Percentiles rank a stretch among this genome's conserved stretches.
Evolutionary conservation across 2,113 vertebrate genomes (phyloP).

Genomic region (Gopherus evgoodei): DNA sequence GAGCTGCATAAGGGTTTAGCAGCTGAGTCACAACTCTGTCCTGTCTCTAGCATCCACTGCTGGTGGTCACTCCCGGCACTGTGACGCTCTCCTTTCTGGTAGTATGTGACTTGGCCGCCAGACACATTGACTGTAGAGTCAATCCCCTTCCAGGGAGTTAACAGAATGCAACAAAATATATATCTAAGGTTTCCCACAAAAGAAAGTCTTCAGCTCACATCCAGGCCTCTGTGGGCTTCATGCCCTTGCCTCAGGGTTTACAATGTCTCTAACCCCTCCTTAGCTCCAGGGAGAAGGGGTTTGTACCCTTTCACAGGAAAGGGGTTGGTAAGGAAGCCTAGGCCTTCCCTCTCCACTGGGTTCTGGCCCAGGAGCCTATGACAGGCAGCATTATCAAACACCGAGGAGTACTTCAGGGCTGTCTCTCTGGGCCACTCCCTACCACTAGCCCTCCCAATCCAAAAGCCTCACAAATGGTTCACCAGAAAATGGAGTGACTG

Average conservation of each 20-base stretch:
- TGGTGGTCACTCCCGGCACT: neutral
- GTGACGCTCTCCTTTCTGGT: neutral
- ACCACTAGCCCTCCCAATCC: neutral
- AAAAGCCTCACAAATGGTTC: neutral
- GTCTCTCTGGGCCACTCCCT: neutral
- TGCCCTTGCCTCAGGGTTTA: neutral
- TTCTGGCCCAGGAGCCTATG: neutral
- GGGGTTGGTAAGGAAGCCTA: neutral
- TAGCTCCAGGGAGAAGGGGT: neutral
- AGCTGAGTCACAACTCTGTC: neutral
- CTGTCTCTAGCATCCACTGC: neutral
- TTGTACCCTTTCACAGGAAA: neutral
- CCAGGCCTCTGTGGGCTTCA: neutral
- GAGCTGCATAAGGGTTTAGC: neutral
- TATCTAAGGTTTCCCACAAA: neutral
- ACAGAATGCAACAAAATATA: neutral
- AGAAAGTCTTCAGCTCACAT: neutral
- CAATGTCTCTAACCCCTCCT: neutral
- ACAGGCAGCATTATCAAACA: neutral
- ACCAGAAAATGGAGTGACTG: too few species aligned
- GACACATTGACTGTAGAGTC: neutral
- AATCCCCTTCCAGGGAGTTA: neutral
- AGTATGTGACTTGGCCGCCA: neutral
- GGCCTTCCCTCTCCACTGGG: neutral
- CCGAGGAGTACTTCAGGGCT: neutral